These are phyloP conservation scores for Sphinx pinastri DNA, from an alignment of 2,888 invertebrate species.

Conservation along the genomic window DNA sequence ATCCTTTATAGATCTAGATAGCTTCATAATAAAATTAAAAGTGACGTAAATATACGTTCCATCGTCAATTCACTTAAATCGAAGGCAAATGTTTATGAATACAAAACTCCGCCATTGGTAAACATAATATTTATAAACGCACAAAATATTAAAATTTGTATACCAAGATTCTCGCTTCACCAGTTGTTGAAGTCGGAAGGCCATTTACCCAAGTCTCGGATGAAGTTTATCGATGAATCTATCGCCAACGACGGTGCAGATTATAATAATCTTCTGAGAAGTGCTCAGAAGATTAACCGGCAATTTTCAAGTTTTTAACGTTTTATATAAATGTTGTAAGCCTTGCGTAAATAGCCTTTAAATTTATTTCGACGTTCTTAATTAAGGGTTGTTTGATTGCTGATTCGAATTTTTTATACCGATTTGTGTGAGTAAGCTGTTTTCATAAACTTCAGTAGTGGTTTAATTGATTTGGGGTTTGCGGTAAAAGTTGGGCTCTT, in stretches of 20 bases:
- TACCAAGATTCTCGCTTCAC: conserved; percentile 36
- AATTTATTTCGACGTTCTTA: neutral
- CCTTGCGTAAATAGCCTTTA: conserved; percentile 23
- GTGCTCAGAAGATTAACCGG: conserved; percentile 40
- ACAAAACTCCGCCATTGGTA: neutral
- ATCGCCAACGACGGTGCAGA: conserved; percentile 44
- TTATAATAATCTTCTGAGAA: conserved; percentile 46
- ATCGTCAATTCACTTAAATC: neutral
- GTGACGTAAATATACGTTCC: neutral
- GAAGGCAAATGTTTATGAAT: neutral
- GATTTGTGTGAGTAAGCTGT: neutral
- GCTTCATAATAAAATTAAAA: neutral
- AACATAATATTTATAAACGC: neutral
- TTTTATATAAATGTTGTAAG: conserved; percentile 37
- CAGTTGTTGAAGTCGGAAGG: conserved; percentile 42
- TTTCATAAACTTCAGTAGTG: neutral
- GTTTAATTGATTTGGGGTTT: neutral
- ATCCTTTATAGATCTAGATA: too few relatives aligned
- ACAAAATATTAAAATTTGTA: neutral
- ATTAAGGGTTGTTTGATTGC: neutral
- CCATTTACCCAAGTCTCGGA: conserved; percentile 43
- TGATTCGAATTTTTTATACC: neutral
- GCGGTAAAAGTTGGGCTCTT: neutral
- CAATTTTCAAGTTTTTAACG: conserved; percentile 39
- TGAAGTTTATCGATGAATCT: conserved; percentile 50